phyloP scores from a whole-genome alignment of 2,888 invertebrate species.

The Cacoxenus indagator region DNA sequence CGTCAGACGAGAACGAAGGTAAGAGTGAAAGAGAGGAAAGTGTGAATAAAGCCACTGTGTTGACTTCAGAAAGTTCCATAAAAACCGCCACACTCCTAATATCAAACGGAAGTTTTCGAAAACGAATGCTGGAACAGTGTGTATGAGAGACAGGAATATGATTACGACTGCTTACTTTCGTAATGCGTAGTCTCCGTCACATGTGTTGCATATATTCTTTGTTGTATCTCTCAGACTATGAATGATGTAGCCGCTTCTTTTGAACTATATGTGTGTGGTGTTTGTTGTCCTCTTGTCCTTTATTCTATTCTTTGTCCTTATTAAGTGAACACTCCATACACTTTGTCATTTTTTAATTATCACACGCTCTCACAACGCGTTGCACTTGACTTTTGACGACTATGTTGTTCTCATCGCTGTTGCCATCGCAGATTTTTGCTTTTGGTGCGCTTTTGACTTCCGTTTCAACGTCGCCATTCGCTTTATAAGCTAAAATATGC shows the following conservation, averaged over 20 bases:
- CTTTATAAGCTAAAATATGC: not conserved
- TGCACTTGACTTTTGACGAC: not conserved
- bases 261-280: not conserved
- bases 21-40: not conserved
- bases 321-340: not conserved
- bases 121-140: not conserved
- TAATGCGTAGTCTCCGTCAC: too few species aligned
- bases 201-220: too few species aligned
- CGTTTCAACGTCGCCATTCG: not conserved
- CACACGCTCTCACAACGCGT: not conserved
- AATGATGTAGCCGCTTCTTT: too few species aligned
- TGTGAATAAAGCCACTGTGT: not conserved
- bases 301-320: not conserved
- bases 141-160: not conserved
- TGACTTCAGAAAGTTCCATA: slow-evolving; percentile 14
- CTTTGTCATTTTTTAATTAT: not conserved
- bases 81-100: slow-evolving; percentile 12
- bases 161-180: not conserved
- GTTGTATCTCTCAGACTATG: not conserved
- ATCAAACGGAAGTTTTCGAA: slow-evolving; percentile 9
- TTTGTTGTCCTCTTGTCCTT: not conserved
- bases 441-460: not conserved
- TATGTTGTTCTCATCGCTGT: too few species aligned
- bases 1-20: not conserved
- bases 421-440: not conserved